Evolutionary conservation across 2,113 vertebrate species (phyloP).

Genomic region (Aplodontia rufa): DNA sequence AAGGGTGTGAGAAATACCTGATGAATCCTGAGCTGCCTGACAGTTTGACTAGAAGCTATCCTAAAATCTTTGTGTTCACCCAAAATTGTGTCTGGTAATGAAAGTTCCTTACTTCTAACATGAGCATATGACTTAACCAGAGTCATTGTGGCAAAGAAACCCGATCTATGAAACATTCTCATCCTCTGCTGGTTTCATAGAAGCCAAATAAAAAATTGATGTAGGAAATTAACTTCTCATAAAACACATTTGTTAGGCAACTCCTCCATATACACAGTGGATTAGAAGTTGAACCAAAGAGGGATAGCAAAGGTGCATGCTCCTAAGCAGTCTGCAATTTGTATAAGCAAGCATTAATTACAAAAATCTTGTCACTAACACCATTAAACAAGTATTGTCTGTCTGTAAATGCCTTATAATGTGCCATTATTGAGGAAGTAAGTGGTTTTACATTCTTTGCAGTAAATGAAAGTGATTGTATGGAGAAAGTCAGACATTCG

Average conservation of each 20-base stretch:
- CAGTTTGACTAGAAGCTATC: no score
- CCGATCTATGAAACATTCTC: background rate
- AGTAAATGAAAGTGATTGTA: background rate
- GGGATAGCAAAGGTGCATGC: background rate
- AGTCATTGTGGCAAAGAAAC: background rate
- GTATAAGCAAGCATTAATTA: conserved; percentile 41
- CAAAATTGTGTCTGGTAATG: background rate
- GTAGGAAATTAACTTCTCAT: background rate
- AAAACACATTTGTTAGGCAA: conserved; percentile 5
- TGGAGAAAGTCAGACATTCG: background rate
- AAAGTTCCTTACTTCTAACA: background rate
- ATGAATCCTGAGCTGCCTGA: no score
- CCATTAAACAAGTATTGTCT: background rate
- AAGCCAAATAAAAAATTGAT: background rate
- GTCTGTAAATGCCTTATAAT: background rate
- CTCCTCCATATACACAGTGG: background rate
- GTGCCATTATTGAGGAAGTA: conserved; percentile 14
- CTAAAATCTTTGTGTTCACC: background rate
- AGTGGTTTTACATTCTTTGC: background rate
- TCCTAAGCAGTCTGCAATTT: background rate
- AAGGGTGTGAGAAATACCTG: no score
- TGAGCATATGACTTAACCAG: background rate
- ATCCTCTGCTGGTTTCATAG: background rate
- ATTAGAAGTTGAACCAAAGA: background rate
- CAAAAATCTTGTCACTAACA: background rate